Evolutionary conservation across 2,888 invertebrate species (phyloP).

Genomic region (Criorhina ranunculi): DNA sequence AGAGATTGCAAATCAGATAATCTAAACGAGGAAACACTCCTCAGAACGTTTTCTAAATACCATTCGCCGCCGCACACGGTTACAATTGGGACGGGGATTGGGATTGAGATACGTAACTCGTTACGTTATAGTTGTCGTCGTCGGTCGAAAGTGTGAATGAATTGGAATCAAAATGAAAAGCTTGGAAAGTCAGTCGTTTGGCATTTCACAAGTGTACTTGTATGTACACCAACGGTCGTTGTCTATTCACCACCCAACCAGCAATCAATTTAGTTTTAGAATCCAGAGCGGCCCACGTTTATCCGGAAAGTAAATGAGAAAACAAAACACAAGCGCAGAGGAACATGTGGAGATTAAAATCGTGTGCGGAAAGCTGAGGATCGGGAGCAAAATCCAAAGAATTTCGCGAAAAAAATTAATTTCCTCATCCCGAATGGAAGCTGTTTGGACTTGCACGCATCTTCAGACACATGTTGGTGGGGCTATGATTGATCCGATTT

Average conservation of each 20-base stretch:
- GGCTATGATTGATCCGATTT: conserved; percentile 25
- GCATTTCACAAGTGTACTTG: conserved; percentile 6
- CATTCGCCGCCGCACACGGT: background rate
- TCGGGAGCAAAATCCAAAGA: conserved; percentile 34
- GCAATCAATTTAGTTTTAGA: conserved; percentile 59
- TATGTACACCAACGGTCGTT: background rate
- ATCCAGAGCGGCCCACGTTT: conserved; percentile 43
- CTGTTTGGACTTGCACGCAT: conserved; percentile 23
- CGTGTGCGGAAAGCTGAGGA: conserved; percentile 29
- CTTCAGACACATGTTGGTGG: conserved; percentile 5
- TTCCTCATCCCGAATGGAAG: conserved; percentile 4
- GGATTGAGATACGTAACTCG: conserved; percentile 32
- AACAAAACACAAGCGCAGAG: conserved; percentile 6
- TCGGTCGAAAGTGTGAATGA: conserved; percentile 64
- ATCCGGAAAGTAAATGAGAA: conserved; percentile 54
- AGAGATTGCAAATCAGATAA: conserved; percentile 27
- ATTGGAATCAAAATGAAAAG: conserved; percentile 47
- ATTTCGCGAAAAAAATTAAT: conserved; percentile 41
- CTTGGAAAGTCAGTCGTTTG: conserved; percentile 25
- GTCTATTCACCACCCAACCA: conserved; percentile 19
- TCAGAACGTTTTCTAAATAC: conserved; percentile 27
- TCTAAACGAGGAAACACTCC: conserved; percentile 35
- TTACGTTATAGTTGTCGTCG: conserved; percentile 13
- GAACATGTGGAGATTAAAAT: conserved; percentile 29
- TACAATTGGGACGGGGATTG: conserved; percentile 11